Evolutionary conservation across 2,888 invertebrate species (phyloP).

Genomic region (Nematopogon swammerdamellus): DNA sequence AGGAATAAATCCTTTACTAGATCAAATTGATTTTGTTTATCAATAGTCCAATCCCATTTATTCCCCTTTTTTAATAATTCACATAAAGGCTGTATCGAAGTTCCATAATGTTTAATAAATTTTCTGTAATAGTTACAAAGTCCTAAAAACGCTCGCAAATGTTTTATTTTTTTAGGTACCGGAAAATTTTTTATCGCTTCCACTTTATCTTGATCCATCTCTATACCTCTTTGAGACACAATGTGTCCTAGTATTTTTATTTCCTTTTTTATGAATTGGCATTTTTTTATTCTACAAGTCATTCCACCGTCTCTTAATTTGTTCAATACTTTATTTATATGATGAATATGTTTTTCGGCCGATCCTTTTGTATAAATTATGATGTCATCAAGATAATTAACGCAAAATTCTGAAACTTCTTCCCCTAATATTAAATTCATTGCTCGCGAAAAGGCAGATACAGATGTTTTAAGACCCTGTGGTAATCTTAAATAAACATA

Average conservation of each 20-base stretch:
- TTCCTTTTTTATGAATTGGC: not conserved
- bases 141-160: slow-evolving; percentile 15
- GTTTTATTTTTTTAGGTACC: slow-evolving; percentile 11
- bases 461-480: slow-evolving; percentile 13
- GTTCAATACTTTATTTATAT: not conserved
- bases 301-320: slow-evolving; percentile 6
- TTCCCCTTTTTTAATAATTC: slow-evolving; percentile 12
- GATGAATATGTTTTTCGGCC: slow-evolving; percentile 6
- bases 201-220: slow-evolving; percentile 10
- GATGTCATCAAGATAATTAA: slow-evolving; percentile 1
- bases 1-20: slow-evolving; percentile 11
- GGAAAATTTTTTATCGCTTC: slow-evolving; percentile 12
- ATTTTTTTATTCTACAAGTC: slow-evolving; percentile 9
- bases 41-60: slow-evolving; percentile 9
- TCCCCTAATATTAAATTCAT: slow-evolving; percentile 15
- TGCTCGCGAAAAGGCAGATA: slow-evolving; percentile 15
- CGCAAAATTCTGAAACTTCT: slow-evolving; percentile 10
- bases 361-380: not conserved
- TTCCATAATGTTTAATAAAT: slow-evolving; percentile 13
- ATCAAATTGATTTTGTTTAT: slow-evolving; percentile 11
- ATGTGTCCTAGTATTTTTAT: slow-evolving; percentile 1
- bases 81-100: slow-evolving; percentile 9
- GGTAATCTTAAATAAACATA: slow-evolving; percentile 12
- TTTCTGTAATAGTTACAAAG: slow-evolving; percentile 14
- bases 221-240: slow-evolving; percentile 9